Percentiles rank a stretch among this genome's conserved stretches.
Evolutionary conservation across 2,888 invertebrate genomes (phyloP).

Genomic region (Synanthedon tipuliformis): DNA sequence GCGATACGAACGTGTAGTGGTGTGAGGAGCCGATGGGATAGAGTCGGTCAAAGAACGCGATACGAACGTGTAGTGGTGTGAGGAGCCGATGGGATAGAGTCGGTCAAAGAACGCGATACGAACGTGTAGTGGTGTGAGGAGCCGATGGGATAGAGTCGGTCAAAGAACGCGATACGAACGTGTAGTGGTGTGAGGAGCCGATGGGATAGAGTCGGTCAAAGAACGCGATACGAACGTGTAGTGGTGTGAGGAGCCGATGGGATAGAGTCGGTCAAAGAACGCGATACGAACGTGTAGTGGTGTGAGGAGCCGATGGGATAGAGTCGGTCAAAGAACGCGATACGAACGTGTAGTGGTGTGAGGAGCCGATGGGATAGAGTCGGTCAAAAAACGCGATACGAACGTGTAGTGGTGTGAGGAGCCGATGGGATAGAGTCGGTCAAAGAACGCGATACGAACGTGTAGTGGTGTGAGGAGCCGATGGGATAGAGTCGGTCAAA

Average conservation of each 20-base stretch:
- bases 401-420: slow-evolving; percentile 40
- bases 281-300: slow-evolving; percentile 34
- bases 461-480: slow-evolving; percentile 31
- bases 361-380: slow-evolving; percentile 34
- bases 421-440: slow-evolving; percentile 36
- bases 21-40: slow-evolving; percentile 35
- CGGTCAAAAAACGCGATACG: slow-evolving; percentile 16
- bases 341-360: slow-evolving; percentile 37
- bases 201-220: slow-evolving; percentile 41
- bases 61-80: slow-evolving; percentile 37
- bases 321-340: slow-evolving; percentile 18
- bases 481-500: slow-evolving; percentile 41
- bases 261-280: slow-evolving; percentile 37
- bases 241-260: slow-evolving; percentile 28
- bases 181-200: slow-evolving; percentile 31
- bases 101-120: slow-evolving; percentile 16
- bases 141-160: slow-evolving; percentile 36
- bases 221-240: slow-evolving; percentile 29
- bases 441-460: slow-evolving; percentile 25
- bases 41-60: slow-evolving; percentile 18
- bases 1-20: slow-evolving; percentile 34
- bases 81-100: slow-evolving; percentile 34
- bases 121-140: slow-evolving; percentile 40
- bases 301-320: slow-evolving; percentile 35
- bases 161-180: slow-evolving; percentile 25